Evolutionary conservation across 2,888 invertebrate genomes (phyloP).

Genomic region (Tenodera sinensis): DNA sequence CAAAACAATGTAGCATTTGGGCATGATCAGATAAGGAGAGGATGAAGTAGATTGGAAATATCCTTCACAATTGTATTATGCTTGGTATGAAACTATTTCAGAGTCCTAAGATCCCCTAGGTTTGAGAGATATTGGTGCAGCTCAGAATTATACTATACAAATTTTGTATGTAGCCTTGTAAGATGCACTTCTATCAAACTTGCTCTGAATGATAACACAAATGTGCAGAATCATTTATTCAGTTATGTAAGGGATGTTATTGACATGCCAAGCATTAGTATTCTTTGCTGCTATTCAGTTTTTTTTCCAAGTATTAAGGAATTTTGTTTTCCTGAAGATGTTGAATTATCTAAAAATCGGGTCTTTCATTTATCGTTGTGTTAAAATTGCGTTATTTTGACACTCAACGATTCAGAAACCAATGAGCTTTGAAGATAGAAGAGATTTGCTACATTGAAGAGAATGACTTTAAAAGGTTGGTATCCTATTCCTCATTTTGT

Average conservation of each 20-base stretch:
- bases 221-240: not conserved
- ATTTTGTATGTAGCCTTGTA: not conserved
- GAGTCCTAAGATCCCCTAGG: too few species aligned
- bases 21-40: too few species aligned
- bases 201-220: not conserved
- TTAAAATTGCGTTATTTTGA: not conserved
- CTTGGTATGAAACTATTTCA: too few species aligned
- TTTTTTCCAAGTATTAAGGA: not conserved
- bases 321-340: not conserved
- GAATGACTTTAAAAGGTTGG: not conserved
- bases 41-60: too few species aligned
- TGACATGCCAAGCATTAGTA: not conserved
- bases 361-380: too few species aligned
- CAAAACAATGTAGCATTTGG: too few species aligned
- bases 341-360: too few species aligned
- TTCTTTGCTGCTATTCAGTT: not conserved
- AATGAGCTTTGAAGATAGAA: not conserved
- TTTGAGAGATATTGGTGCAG: not conserved
- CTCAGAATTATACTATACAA: not conserved
- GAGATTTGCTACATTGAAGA: not conserved
- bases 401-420: not conserved
- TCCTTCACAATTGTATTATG: too few species aligned
- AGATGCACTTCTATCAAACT: not conserved
- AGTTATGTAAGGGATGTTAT: not conserved
- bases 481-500: not conserved